Base-by-base conservation (phyloP, 2,888 invertebrate genomes). In the Andrena bucephala region DNA sequence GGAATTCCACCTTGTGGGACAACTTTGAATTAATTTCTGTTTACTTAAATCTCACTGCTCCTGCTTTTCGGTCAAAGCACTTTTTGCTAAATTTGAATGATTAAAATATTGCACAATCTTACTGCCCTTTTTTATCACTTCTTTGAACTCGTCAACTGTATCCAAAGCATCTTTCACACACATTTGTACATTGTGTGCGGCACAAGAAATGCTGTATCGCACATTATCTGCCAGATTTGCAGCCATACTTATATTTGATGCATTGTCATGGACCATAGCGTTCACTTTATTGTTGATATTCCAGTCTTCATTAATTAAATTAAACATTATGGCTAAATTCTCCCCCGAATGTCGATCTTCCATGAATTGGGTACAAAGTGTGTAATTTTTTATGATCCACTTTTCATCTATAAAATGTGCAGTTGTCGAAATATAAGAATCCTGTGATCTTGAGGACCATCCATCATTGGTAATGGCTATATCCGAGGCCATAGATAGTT, bases 391-490 rank as follows among this genome's bases (percentile, higher is more conserved):
- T 63, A 7, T 7, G 7, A 2, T 33, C 2, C 33, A 33, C 33
- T 7, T 27, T 1, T 65, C 65, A 65, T 42, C 27, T 16, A 67
- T 67, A n/a, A 67, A 33, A 20, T 67, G 33, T n/a, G 20, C 54
- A 29, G 67, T 54, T 3, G 54, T 10, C 13, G 67, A 54, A 67
- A 67, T 54, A 20, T 67, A 67, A 1, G 54, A 31, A 54, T 67
- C 54, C 2, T 54, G 33, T 24, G 54, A 52, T 54, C 52, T 31
- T 13, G 20, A 67, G n/a, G 54, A 54, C 67, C 54, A 67, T 20
- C 67, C 54, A 33, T 67, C 67, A 13, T n/a, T 67, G 10, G 67
- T 52, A 10, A 67, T 20, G 6, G 54, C 52, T 52, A 67, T 67
- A 33, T 54, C 29, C 1, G 52, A 20, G 31, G 6, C 54, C 24